Percentiles rank a stretch among this genome's conserved stretches.
Conservation (phyloP, 2,797 vertebrate genomes). For the Danio choprae region DNA sequence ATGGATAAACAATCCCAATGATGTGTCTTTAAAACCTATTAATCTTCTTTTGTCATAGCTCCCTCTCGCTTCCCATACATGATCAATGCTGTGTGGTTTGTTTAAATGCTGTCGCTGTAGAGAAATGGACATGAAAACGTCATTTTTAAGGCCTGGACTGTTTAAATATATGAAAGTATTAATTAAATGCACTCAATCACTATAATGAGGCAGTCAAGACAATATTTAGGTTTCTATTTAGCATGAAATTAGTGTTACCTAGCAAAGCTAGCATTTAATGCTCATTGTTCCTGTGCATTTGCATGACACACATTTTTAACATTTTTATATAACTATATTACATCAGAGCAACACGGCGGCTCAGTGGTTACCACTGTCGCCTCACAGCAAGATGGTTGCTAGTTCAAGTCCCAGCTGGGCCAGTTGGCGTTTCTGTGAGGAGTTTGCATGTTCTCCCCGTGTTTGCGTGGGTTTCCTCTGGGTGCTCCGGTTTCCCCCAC, state of each 20-base stretch:
- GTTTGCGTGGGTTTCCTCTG: too few relatives aligned
- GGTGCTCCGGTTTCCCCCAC: too few relatives aligned
- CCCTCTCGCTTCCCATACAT: constrained; percentile 4
- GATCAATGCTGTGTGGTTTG: constrained; percentile 19
- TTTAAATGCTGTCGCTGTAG: constrained; percentile 39
- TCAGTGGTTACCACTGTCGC: too few relatives aligned
- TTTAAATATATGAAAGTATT: not conserved
- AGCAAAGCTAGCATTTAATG: not conserved
- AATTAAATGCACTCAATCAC: not conserved
- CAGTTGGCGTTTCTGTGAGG: too few relatives aligned
- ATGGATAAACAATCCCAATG: constrained; percentile 60
- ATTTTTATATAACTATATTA: too few relatives aligned
- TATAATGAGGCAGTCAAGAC: not conserved
- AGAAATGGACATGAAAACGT: constrained; percentile 5
- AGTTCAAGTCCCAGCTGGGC: too few relatives aligned
- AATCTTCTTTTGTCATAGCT: constrained; percentile 61
- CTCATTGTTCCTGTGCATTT: not conserved
- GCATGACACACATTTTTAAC: not conserved
- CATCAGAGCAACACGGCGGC: too few relatives aligned
- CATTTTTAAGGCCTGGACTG: not conserved
- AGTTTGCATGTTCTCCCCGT: too few relatives aligned
- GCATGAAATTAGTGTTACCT: not conserved
- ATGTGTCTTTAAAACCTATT: constrained; percentile 64
- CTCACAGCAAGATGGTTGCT: too few relatives aligned
- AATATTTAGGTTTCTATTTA: not conserved